Conservation (phyloP, 2,113 vertebrate genomes). For the Ptilonorhynchus violaceus region DNA sequence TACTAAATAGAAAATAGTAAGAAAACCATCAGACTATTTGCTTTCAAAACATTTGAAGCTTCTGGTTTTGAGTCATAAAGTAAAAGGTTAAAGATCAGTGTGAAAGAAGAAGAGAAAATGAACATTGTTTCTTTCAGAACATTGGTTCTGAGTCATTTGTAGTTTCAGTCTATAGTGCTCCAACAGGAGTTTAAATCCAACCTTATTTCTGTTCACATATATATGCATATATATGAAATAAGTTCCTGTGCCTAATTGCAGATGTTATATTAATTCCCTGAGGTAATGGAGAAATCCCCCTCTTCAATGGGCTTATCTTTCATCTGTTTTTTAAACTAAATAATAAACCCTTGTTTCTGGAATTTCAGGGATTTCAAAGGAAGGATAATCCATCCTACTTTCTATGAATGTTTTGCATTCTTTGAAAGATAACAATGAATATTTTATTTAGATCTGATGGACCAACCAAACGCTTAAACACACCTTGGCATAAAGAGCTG, state of each 20-base stretch:
- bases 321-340: not conserved
- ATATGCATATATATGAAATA: not conserved
- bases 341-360: not conserved
- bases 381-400: not conserved
- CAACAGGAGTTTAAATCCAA: not conserved
- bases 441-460: not conserved
- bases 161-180: not conserved
- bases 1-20: not conserved
- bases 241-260: not conserved
- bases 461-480: not conserved
- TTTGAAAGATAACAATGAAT: not conserved
- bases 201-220: not conserved
- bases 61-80: not conserved
- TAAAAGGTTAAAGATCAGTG: not conserved
- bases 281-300: not conserved
- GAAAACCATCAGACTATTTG: not conserved
- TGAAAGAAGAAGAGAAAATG: not conserved
- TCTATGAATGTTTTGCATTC: not conserved
- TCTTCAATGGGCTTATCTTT: not conserved
- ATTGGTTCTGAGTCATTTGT: not conserved
- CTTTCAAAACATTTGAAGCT: not conserved
- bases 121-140: too few relatives aligned
- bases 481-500: not conserved
- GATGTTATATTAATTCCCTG: not conserved
- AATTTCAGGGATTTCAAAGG: constrained; percentile 14